These are phyloP conservation scores for Hesperophylax magnus DNA, from an alignment of 1,140 invertebrate species.

Conservation along the genomic window DNA sequence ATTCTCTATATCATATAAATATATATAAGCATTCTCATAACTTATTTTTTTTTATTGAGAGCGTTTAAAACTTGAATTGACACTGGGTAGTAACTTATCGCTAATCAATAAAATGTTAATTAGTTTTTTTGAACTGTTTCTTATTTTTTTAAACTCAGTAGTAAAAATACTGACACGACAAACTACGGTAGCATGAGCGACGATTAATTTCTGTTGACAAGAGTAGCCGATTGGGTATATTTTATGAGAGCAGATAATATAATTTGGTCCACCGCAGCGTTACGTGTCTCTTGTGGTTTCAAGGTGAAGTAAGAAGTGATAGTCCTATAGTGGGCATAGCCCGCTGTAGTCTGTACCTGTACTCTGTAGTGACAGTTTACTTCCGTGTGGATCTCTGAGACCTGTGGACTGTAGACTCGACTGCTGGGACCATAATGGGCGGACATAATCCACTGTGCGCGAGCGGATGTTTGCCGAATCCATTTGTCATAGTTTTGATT, in stretches of 20 bases:
- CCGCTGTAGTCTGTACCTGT: too few relatives aligned
- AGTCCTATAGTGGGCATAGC: too few relatives aligned
- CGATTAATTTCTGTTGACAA: constrained; percentile 14
- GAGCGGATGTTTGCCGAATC: constrained; percentile 21
- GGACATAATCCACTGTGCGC: neutral
- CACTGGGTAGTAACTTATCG: too few relatives aligned
- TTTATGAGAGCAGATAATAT: constrained; percentile 5
- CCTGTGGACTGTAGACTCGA: neutral
- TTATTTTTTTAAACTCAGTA: too few relatives aligned
- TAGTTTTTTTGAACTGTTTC: too few relatives aligned
- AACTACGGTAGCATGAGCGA: neutral
- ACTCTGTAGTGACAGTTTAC: neutral
- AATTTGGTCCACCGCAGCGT: neutral
- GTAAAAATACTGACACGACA: constrained; percentile 3
- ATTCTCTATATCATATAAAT: too few relatives aligned
- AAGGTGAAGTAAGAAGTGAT: constrained; percentile 8
- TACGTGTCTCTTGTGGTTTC: constrained; percentile 15
- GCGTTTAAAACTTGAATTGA: too few relatives aligned
- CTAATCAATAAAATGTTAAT: too few relatives aligned
- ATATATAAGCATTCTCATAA: too few relatives aligned
- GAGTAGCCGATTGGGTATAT: neutral
- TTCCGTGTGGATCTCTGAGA: constrained; percentile 14
- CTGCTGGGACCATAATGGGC: neutral
- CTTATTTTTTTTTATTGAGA: too few relatives aligned
- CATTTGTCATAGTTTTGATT: constrained; percentile 6